Conservation (phyloP, 2,113 vertebrate species). For the Pterocles orientalis region DNA sequence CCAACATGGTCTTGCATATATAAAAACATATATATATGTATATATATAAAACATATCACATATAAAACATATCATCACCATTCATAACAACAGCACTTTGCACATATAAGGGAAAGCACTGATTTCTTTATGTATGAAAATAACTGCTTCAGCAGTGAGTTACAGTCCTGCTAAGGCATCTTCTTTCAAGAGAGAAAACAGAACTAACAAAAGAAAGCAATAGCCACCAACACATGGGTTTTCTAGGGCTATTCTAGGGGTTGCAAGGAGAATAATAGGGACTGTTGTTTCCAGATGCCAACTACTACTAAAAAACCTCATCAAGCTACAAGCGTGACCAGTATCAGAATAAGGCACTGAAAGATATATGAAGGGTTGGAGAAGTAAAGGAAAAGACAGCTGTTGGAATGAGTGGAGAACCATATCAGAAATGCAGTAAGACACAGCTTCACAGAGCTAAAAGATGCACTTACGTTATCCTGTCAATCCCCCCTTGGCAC, state of each 20-base stretch:
- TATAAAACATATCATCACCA: not conserved
- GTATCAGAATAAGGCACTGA: not conserved
- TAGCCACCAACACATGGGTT: not conserved
- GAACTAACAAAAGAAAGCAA: not conserved
- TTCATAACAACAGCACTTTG: not conserved
- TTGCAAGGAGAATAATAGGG: not conserved
- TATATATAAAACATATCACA: not conserved
- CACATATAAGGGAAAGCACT: not conserved
- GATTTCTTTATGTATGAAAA: not conserved
- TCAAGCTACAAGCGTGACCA: not conserved
- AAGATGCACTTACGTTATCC: conserved; percentile 25
- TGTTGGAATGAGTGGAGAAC: conserved; percentile 19
- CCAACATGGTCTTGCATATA: not conserved
- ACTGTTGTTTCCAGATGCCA: not conserved
- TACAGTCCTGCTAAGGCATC: not conserved
- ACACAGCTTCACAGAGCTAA: not conserved
- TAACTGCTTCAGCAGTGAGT: not conserved
- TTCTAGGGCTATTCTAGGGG: not conserved
- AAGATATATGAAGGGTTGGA: not conserved
- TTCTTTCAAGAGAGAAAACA: not conserved
- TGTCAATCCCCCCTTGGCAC: conserved; percentile 42
- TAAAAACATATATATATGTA: not conserved
- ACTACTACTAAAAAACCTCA: not conserved
- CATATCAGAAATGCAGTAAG: not conserved
- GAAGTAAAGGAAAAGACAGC: conserved; percentile 3